phyloP scores from a whole-genome alignment of 2,113 vertebrate genomes.

The Fulmarus glacialis region DNA sequence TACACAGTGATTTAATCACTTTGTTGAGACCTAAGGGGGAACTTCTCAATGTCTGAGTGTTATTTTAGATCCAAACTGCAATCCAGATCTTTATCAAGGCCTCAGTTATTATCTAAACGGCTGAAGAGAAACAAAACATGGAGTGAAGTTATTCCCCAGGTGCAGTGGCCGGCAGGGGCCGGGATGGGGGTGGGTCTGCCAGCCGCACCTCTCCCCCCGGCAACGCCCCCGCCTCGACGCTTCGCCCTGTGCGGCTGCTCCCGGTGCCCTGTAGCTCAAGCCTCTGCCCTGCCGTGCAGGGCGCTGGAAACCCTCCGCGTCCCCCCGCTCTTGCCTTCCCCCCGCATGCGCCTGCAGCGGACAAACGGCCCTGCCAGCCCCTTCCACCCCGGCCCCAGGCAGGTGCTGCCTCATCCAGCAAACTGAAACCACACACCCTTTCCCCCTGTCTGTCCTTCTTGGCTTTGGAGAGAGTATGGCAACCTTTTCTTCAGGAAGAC shows the following conservation, averaged over 20 bases:
- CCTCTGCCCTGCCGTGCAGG: rapidly evolving
- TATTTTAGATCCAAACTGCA: neutral
- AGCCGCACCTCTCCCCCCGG: neutral
- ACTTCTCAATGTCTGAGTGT: neutral
- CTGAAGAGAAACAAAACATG: neutral
- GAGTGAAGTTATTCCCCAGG: neutral
- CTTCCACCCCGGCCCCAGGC: neutral
- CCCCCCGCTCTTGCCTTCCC: neutral
- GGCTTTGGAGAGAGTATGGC: neutral
- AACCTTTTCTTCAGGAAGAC: neutral
- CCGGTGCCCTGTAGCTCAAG: rapidly evolving
- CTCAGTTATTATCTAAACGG: neutral
- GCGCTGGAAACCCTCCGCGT: neutral
- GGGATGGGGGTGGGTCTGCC: rapidly evolving
- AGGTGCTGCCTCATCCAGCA: neutral
- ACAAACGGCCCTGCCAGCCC: neutral
- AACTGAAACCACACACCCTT: neutral
- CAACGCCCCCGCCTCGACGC: rapidly evolving
- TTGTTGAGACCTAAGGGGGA: neutral
- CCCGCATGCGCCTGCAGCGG: rapidly evolving
- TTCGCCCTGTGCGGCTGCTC: neutral
- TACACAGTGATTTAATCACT: neutral
- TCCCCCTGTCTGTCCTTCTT: neutral
- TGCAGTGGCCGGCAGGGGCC: rapidly evolving
- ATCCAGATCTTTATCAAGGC: neutral